Conservation (phyloP, 1,140 invertebrate species). For the Antheraea mylitta region DNA sequence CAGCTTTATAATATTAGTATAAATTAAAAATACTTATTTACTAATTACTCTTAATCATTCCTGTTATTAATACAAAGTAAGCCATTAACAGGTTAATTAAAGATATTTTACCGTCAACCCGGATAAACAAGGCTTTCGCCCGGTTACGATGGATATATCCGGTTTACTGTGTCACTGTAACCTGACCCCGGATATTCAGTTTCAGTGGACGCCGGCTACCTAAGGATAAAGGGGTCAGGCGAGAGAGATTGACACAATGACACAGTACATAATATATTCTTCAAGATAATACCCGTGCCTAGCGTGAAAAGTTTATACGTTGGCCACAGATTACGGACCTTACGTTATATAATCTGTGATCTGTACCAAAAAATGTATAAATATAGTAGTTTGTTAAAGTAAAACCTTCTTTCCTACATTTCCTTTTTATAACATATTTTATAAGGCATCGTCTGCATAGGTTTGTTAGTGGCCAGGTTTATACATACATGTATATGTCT, state of each 20-base stretch:
- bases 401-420: too few species aligned
- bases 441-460: too few species aligned
- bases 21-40: too few species aligned
- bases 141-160: neutral
- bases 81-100: neutral
- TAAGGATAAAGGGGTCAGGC: slow-evolving; percentile 9
- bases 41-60: too few species aligned
- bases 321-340: neutral
- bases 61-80: neutral
- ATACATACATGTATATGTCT: too few species aligned
- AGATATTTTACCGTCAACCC: neutral
- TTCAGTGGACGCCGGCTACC: slow-evolving; percentile 1
- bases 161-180: slow-evolving; percentile 3
- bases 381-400: too few species aligned
- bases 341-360: too few species aligned
- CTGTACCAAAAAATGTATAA: too few species aligned
- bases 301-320: neutral
- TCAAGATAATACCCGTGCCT: neutral
- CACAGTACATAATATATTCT: neutral
- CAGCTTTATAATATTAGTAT: too few species aligned
- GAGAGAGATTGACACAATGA: slow-evolving; percentile 6
- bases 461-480: too few species aligned
- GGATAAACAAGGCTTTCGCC: neutral
- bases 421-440: too few species aligned
- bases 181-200: slow-evolving; percentile 11